A percentile compares a stretch with the other conserved stretches of the same genome.
These are phyloP conservation scores for Drosophila suzukii DNA, from an alignment of 1,140 invertebrate genomes.

Conservation along the genomic window DNA sequence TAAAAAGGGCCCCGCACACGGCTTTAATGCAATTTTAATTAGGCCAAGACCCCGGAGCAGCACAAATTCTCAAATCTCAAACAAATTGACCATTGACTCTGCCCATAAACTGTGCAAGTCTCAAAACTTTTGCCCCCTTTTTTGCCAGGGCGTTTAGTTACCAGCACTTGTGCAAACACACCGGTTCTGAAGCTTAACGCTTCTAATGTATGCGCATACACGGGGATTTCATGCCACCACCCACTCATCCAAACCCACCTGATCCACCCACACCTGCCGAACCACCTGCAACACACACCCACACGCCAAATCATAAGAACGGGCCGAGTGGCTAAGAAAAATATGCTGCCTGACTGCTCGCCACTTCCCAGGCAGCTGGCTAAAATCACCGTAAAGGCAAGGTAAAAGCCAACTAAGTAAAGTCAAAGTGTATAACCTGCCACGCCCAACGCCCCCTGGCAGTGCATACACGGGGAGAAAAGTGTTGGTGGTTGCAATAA, in stretches of 20 bases:
- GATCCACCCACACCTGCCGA: conserved; percentile 12
- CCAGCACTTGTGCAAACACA: conserved; percentile 48
- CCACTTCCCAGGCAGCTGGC: conserved; percentile 29
- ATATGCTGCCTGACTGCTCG: conserved; percentile 58
- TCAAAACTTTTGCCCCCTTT: conserved; percentile 52
- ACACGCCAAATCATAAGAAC: conserved; percentile 37
- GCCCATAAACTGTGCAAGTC: conserved; percentile 50
- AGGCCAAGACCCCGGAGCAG: conserved; percentile 55
- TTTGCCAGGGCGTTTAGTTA: conserved; percentile 48
- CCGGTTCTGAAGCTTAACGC: conserved; percentile 41
- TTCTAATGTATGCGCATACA: conserved; percentile 71
- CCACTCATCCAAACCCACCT: conserved; percentile 7
- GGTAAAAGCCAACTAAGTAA: conserved; percentile 77
- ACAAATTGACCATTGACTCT: conserved; percentile 79
- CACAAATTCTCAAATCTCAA: conserved; percentile 74
- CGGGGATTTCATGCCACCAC: conserved; percentile 7
- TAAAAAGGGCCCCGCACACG: conserved; percentile 11
- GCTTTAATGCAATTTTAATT: conserved; percentile 82
- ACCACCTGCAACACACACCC: not conserved
- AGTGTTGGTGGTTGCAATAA: too few relatives aligned
- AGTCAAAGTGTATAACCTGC: conserved; percentile 61
- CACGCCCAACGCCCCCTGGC: conserved; percentile 39
- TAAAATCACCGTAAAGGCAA: conserved; percentile 59
- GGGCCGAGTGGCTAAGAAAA: conserved; percentile 64
- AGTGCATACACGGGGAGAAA: conserved; percentile 12